Conservation (phyloP, 2,888 invertebrate genomes). For the Caenorhabditis virilis region DNA sequence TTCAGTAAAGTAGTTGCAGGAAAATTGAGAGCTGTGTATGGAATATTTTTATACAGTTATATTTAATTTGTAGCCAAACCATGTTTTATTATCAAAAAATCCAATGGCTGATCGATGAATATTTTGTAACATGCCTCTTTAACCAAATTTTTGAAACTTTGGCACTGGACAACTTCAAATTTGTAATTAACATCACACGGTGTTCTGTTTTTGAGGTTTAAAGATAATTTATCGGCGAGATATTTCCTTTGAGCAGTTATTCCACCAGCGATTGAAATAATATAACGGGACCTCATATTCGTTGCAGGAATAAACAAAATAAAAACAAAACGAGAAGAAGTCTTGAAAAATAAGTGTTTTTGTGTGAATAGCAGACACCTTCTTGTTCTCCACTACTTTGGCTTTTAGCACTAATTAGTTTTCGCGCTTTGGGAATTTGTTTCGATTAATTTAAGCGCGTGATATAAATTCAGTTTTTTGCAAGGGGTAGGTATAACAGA, state of each 20-base stretch:
- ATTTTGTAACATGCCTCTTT: slow-evolving; percentile 7
- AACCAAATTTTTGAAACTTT: neutral
- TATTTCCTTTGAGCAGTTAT: no score
- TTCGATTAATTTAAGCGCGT: no score
- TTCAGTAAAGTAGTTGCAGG: neutral
- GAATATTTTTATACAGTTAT: no score
- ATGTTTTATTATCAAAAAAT: slow-evolving; percentile 13
- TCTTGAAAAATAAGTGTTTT: slow-evolving; percentile 4
- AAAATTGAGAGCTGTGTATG: neutral
- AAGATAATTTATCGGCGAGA: no score
- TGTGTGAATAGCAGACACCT: slow-evolving; percentile 1
- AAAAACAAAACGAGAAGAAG: neutral
- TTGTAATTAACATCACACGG: neutral
- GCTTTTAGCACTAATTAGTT: slow-evolving; percentile 15
- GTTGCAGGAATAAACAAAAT: no score
- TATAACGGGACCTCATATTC: slow-evolving; percentile 10
- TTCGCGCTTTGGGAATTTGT: slow-evolving; percentile 1
- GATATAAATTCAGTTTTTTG: no score
- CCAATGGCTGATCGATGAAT: slow-evolving; percentile 17
- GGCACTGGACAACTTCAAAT: neutral
- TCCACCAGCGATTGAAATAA: neutral
- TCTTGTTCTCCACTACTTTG: neutral
- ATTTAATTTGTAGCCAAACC: no score
- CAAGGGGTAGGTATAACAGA: no score
- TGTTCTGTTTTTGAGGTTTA: neutral